Conservation (phyloP, 2,797 vertebrate genomes). For the Poecilia picta region DNA sequence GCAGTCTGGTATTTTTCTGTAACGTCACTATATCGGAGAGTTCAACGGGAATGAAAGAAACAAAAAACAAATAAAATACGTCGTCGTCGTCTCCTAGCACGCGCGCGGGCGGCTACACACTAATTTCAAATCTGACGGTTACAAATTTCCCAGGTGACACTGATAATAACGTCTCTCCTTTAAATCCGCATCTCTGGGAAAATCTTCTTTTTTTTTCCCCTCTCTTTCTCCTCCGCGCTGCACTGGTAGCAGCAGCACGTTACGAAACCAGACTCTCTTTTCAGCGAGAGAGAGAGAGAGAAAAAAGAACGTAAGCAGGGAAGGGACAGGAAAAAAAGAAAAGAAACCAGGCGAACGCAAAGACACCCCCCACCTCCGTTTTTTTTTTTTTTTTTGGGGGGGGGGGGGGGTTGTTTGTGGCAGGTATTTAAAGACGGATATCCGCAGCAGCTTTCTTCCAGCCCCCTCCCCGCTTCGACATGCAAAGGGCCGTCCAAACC, state of each 20-base stretch:
- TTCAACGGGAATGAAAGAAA: conserved; percentile 52
- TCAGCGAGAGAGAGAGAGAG: background rate
- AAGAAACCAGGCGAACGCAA: conserved; percentile 11
- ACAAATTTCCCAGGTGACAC: conserved; percentile 68
- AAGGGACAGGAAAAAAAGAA: background rate
- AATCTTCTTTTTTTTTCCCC: background rate
- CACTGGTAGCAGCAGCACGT: conserved; percentile 65
- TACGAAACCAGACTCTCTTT: conserved; percentile 57
- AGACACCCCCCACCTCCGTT: conserved; percentile 46
- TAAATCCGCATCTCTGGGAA: conserved; percentile 77
- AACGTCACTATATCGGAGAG: conserved; percentile 30
- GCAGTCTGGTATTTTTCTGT: conserved; percentile 25
- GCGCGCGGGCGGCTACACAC: conserved; percentile 48
- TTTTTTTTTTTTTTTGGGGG: background rate
- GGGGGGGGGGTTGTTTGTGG: conserved; percentile 2
- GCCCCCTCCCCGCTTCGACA: conserved; percentile 50
- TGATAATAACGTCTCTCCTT: conserved; percentile 48
- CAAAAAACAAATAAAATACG: background rate
- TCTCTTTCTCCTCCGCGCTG: conserved; percentile 59
- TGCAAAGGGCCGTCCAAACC: conserved; percentile 62
- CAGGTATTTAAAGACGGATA: conserved; percentile 66
- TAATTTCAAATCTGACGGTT: conserved; percentile 57
- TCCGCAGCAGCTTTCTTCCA: conserved; percentile 63
- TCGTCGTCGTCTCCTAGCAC: conserved; percentile 34
- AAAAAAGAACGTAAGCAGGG: conserved; percentile 28